phyloP scores from a whole-genome alignment of 2,113 vertebrate genomes.

The Clarias magur region DNA sequence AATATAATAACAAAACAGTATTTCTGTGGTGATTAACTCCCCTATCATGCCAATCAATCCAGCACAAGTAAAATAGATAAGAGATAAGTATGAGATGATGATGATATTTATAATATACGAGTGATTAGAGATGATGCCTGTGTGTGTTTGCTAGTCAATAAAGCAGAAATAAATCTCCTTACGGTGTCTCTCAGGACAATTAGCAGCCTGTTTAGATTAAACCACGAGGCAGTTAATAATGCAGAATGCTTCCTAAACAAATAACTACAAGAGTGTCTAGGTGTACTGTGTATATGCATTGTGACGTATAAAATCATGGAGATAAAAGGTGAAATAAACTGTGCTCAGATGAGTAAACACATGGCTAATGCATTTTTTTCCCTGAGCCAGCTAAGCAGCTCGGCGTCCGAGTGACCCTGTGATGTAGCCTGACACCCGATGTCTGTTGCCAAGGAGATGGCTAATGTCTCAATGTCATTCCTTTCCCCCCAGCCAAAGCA shows the following conservation, averaged over 20 bases:
- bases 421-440: constrained; percentile 53
- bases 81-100: constrained; percentile 18
- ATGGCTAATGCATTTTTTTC: constrained; percentile 33
- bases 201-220: constrained; percentile 28
- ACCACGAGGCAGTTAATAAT: neutral
- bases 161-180: constrained; percentile 22
- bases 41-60: constrained; percentile 18
- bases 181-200: constrained; percentile 5
- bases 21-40: constrained; percentile 18
- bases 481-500: constrained; percentile 55
- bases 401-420: constrained; percentile 46
- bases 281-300: neutral
- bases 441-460: constrained; percentile 73
- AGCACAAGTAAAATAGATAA: constrained; percentile 6
- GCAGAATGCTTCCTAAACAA: neutral
- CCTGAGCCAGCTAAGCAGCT: constrained; percentile 48
- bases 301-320: neutral
- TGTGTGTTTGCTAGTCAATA: constrained; percentile 23
- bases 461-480: constrained; percentile 67
- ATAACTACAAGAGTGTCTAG: neutral
- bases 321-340: constrained; percentile 2
- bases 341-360: constrained; percentile 13
- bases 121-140: constrained; percentile 23
- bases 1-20: constrained; percentile 27
- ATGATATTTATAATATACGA: constrained; percentile 18